Evolutionary conservation across 1,140 invertebrate species (phyloP).

Genomic region (Drosophila funebris): DNA sequence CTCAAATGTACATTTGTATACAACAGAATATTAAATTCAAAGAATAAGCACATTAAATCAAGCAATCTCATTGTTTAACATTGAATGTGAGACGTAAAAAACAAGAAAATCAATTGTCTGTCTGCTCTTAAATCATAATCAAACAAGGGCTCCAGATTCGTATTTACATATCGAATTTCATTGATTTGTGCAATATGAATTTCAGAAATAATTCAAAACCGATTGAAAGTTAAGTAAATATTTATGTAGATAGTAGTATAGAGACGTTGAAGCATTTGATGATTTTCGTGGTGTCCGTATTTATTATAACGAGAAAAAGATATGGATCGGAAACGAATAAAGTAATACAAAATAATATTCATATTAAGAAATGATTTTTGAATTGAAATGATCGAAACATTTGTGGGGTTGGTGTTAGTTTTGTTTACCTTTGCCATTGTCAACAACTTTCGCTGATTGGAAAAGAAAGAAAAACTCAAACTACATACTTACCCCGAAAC

Average conservation of each 20-base stretch:
- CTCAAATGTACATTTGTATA: constrained; percentile 2
- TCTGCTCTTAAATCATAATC: constrained; percentile 14
- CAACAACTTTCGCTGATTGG: constrained; percentile 24
- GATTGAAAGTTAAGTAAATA: constrained; percentile 17
- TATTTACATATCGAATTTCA: constrained; percentile 7
- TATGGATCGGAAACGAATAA: neutral
- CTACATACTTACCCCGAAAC: constrained; percentile 63
- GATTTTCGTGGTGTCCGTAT: constrained; percentile 71
- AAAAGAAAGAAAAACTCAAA: constrained; percentile 39
- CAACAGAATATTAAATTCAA: constrained; percentile 33
- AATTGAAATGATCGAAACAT: constrained; percentile 50
- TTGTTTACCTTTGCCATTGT: constrained; percentile 48
- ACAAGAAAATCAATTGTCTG: constrained; percentile 64
- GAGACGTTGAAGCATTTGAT: constrained; percentile 68
- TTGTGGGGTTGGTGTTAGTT: constrained; percentile 39
- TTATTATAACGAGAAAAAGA: constrained; percentile 22
- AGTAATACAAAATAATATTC: constrained; percentile 6
- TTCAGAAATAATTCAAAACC: neutral
- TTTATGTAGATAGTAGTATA: constrained; percentile 24
- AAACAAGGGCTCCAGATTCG: constrained; percentile 6
- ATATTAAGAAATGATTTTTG: constrained; percentile 16
- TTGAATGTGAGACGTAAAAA: constrained; percentile 34
- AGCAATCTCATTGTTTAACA: constrained; percentile 27
- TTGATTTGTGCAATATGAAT: constrained; percentile 10
- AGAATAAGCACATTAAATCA: constrained; percentile 32